These are phyloP conservation scores for Drosophila fulvimacula DNA, from an alignment of 2,888 invertebrate genomes.

Conservation along the genomic window DNA sequence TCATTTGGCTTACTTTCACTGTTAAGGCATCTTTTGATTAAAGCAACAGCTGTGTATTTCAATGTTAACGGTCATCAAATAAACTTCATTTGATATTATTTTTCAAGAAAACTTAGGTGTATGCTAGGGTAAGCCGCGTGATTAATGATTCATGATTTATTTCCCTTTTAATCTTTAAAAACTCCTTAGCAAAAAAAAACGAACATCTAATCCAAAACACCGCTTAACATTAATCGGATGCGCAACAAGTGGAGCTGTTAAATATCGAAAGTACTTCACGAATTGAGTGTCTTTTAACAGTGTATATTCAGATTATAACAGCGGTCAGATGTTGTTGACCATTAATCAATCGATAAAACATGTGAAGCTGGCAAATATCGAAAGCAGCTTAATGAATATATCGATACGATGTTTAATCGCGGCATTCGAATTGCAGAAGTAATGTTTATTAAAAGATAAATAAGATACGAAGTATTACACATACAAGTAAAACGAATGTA, in stretches of 20 bases:
- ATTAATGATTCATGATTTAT: neutral
- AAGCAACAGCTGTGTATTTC: constrained; percentile 1
- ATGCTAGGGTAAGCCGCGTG: neutral
- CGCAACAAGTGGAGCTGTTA: constrained; percentile 22
- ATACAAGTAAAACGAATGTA: neutral
- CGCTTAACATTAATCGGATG: neutral
- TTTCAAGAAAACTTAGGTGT: too few relatives aligned
- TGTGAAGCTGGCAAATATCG: constrained; percentile 8
- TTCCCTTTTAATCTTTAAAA: neutral
- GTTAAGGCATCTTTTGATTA: constrained; percentile 1
- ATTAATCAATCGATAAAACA: constrained; percentile 13
- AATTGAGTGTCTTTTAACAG: neutral
- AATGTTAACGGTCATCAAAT: neutral
- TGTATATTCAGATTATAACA: neutral
- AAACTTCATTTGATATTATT: neutral
- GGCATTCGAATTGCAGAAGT: neutral
- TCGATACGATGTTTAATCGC: constrained; percentile 10
- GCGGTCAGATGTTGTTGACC: neutral
- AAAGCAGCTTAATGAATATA: neutral
- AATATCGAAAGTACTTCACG: neutral
- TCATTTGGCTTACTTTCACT: constrained; percentile 10
- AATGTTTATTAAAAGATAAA: constrained; percentile 3
- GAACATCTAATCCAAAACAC: neutral
- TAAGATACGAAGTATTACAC: neutral
- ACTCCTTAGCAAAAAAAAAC: neutral